Evolutionary conservation across 2,888 invertebrate genomes (phyloP).

Genomic region (Drosophila melanosoma): DNA sequence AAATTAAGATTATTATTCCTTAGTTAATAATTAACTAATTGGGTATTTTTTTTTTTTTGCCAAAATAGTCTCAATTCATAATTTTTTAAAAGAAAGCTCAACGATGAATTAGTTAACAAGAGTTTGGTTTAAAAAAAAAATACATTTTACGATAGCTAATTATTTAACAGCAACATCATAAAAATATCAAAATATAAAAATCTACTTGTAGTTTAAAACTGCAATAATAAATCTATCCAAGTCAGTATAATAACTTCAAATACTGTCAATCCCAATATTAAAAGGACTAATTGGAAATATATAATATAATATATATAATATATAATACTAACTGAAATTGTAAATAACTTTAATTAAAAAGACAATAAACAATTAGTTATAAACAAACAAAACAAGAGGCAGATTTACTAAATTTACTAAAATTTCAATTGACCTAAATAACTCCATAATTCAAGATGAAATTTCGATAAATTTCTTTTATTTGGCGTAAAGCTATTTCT

Average conservation of each 20-base stretch:
- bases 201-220: not conserved
- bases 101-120: too few species aligned
- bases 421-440: not conserved
- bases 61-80: too few species aligned
- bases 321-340: too few species aligned
- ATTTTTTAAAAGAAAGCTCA: too few species aligned
- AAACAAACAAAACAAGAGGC: not conserved
- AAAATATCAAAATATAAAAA: not conserved
- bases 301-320: too few species aligned
- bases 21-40: not conserved
- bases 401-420: not conserved
- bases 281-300: not conserved
- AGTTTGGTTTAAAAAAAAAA: too few species aligned
- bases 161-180: too few species aligned
- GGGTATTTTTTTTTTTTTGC: too few species aligned
- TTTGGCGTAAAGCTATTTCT: not conserved
- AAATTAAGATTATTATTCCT: not conserved
- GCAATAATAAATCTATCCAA: not conserved
- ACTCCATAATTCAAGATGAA: not conserved
- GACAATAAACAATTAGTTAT: not conserved
- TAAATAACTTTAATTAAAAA: not conserved
- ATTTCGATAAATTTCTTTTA: not conserved
- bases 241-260: not conserved
- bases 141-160: too few species aligned
- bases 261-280: not conserved